Conservation (phyloP, 2,113 vertebrate species). For the Dipodomys spectabilis region DNA sequence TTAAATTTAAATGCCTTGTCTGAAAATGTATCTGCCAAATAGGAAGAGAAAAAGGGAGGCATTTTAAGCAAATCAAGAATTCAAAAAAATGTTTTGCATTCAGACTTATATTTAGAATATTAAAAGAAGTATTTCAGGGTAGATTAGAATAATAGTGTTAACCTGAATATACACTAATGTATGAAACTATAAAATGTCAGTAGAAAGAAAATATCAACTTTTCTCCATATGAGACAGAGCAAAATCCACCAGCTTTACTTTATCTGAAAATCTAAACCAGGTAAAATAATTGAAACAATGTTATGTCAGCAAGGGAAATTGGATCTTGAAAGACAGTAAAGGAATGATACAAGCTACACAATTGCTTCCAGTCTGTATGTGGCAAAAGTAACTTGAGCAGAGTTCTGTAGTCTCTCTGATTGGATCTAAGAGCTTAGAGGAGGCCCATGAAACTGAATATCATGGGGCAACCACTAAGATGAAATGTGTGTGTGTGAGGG, state of each 20-base stretch:
- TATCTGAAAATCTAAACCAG: conserved; percentile 19
- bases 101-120: not conserved
- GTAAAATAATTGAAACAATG: not conserved
- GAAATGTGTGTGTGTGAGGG: too few species aligned
- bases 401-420: too few species aligned
- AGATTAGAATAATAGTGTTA: not conserved
- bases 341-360: not conserved
- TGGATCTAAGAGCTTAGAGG: too few species aligned
- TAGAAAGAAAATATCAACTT: not conserved
- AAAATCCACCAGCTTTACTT: not conserved
- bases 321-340: not conserved
- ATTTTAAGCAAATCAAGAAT: not conserved
- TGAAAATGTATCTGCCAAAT: not conserved
- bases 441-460: too few species aligned
- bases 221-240: not conserved
- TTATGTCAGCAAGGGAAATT: too few species aligned
- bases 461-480: too few species aligned
- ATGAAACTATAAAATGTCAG: not conserved
- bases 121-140: not conserved
- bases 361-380: too few species aligned
- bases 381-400: too few species aligned
- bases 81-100: not conserved
- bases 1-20: too few species aligned
- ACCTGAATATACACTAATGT: not conserved
- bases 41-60: not conserved